Base-by-base conservation (phyloP, 2,888 invertebrate genomes). In the Cloeon dipterum region DNA sequence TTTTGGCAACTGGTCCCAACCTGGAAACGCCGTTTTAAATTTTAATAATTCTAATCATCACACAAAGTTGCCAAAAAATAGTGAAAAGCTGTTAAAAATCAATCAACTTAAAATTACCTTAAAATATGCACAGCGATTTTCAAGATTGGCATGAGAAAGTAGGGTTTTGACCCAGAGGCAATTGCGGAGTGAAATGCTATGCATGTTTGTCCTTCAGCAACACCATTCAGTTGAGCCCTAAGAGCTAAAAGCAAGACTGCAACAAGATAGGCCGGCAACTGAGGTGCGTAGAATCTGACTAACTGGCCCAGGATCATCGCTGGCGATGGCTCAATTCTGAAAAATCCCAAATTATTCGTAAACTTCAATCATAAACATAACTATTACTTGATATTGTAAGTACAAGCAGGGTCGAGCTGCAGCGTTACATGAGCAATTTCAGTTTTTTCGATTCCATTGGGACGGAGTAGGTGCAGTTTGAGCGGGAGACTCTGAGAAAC, bases 361-460 rank as follows among this genome's bases (percentile, higher is more conserved):
- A 13, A 2, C 5, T 11, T 7, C 5, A 14, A 5, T 2, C 13
- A 3, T 4, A 5, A n/a, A n/a, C n/a, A n/a, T n/a, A n/a, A n/a
- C n/a, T n/a, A n/a, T 52, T 57, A 74, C 72, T 68, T 70, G 26
- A 77, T 60, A 37, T 58, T 62, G 49, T 72, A 81, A n/a, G 64
- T 64, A 49, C 81, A 82, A 26, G 62, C 58, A 4, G 79, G 74
- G 51, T 79, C 76, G 44, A 79, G 56, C 36, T 68, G 62, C 14
- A 82, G 47, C 35, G 64, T 65, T 3, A 81, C 52, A 45, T 56
- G 58, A 1, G 68, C 65, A 1, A 59, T 54, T 41, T 57, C 47
- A 1, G 54, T 47, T 29, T 50, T 49, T 41, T 55, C 51, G 20
- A 59, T 58, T 18, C 48, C 45, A 3, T 55, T 52, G 1, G 70